Evolutionary conservation across 2,113 vertebrate species (phyloP), one percentile per base, ranked within the genome.

Genomic region (Narcine bancroftii): DNA sequence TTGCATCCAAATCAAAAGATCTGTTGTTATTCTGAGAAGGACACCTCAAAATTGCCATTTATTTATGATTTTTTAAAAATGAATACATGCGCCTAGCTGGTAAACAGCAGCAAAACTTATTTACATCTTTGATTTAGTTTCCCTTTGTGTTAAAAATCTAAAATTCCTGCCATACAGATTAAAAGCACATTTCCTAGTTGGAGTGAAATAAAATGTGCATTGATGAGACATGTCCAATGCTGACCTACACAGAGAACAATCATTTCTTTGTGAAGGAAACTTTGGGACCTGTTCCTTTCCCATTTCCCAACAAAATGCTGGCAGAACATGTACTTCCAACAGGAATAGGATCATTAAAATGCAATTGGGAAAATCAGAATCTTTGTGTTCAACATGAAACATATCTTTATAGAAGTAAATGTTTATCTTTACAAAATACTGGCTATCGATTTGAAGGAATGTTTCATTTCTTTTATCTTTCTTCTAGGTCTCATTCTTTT

Each of bases 171-270:
- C 42, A 45, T 47, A 45, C 10, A 45, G 65, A 89, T 66, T 69
- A 71, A 91, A 91, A 91, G 10, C 65, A 47, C 65, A 29, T 66
- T 69, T 91, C 56, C 0, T 15, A 91, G 26, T 71, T 91, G 65
- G 63, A 69, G 24, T 69, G 36, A 71, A 91, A 45, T 4, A 42
- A 69, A 69, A 47, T 66, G 21, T 69, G 65, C 60, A 69, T 21
- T 71, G 39, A 91, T 69, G 36, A 33, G 89, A 42, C 42, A 91
- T 2, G 21, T 91, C 71, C 71, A 26, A 66, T 66, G 39, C 24
- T 91, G 89, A 69, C 65, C 89, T 91, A 71, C 89, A 69, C 71
- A 69, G 71, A 45, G 63, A 91, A 91, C 65, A 91, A 91, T 91
- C 39, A 11, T 42, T 29, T 69, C 63, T 91, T 71, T 71, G 89